phyloP scores from a whole-genome alignment of 2,113 vertebrate genomes.

The Sapayoa aenigma region DNA sequence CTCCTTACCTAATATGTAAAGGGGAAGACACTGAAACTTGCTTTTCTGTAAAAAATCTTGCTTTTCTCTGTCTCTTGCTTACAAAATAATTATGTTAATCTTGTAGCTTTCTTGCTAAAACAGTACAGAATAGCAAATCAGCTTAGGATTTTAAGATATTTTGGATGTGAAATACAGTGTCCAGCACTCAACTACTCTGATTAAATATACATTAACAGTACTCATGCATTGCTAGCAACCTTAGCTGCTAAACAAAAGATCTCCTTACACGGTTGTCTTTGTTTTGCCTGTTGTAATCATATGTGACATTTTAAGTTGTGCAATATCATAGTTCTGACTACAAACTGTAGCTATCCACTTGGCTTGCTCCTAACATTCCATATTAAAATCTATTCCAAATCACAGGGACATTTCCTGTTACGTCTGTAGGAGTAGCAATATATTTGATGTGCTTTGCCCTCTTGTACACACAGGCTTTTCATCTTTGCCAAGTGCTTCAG shows the following conservation, averaged over 20 bases:
- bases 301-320: not conserved
- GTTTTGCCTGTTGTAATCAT: not conserved
- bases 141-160: not conserved
- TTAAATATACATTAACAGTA: not conserved
- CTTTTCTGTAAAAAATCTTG: not conserved
- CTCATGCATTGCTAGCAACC: not conserved
- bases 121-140: not conserved
- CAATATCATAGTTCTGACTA: not conserved
- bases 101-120: not conserved
- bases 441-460: not conserved
- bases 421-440: not conserved
- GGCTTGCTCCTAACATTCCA: not conserved
- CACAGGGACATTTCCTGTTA: not conserved
- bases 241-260: not conserved
- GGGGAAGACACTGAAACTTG: not conserved
- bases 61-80: not conserved
- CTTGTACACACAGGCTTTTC: accelerated
- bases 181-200: not conserved
- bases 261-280: not conserved
- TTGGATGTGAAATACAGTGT: not conserved
- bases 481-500: not conserved
- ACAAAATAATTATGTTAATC: not conserved
- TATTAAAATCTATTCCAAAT: not conserved
- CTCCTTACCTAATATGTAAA: not conserved
- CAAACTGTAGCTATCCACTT: not conserved